Conservation (phyloP, 2,113 vertebrate genomes). For the Arvicanthis niloticus region DNA sequence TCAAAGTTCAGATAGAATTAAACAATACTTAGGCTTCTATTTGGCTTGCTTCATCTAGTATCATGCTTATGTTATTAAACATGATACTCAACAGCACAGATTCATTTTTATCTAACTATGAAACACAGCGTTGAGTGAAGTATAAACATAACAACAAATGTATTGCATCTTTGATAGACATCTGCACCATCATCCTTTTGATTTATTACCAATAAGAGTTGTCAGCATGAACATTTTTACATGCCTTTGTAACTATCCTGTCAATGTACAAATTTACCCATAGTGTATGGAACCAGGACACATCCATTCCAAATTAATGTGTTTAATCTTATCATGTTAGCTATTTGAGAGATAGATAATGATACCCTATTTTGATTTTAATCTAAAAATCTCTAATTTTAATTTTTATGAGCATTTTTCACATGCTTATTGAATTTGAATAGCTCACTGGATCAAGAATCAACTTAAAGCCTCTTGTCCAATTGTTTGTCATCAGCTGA, state of each 20-base stretch:
- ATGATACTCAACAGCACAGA: not conserved
- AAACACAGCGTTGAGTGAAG: not conserved
- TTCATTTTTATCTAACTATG: not conserved
- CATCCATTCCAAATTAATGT: not conserved
- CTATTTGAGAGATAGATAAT: not conserved
- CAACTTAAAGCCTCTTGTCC: not conserved
- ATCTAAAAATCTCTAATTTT: not conserved
- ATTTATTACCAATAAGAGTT: not conserved
- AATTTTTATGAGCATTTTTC: not conserved
- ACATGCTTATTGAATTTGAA: not conserved
- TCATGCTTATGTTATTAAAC: not conserved
- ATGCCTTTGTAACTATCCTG: not conserved
- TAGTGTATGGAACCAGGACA: not conserved
- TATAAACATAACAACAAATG: not conserved
- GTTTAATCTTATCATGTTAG: not conserved
- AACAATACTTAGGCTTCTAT: not conserved
- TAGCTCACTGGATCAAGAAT: not conserved
- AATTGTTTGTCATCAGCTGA: not conserved
- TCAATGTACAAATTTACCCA: not conserved
- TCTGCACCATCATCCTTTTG: not conserved
- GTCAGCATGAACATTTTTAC: not conserved
- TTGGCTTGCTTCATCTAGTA: not conserved
- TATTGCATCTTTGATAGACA: not conserved
- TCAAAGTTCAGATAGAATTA: not conserved
- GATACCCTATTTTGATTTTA: not conserved